These are phyloP conservation scores for Amorpha juglandis DNA, from an alignment of 2,888 invertebrate species.

Conservation along the genomic window DNA sequence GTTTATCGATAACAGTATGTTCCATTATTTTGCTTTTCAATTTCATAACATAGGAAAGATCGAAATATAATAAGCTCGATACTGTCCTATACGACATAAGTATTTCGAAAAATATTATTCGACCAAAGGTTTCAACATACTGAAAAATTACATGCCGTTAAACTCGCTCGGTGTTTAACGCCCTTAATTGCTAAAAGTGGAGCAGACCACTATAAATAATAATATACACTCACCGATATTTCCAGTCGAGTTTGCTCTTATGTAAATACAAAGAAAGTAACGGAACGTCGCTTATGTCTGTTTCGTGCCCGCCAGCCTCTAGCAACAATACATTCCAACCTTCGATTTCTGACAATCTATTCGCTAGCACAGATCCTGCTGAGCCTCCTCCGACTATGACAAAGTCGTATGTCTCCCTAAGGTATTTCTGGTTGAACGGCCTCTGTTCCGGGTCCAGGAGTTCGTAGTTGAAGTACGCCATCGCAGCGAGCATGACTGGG, in stretches of 20 bases:
- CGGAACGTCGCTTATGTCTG: slow-evolving; percentile 94
- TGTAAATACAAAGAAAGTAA: slow-evolving; percentile 94
- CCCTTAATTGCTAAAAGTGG: slow-evolving; percentile 12
- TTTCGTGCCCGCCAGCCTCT: slow-evolving; percentile 95
- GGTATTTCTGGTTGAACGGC: slow-evolving; percentile 87
- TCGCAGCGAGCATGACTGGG: slow-evolving; percentile 89
- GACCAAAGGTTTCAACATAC: no score
- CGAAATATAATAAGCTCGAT: no score
- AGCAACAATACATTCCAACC: slow-evolving; percentile 91
- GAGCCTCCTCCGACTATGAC: slow-evolving; percentile 93
- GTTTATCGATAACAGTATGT: no score
- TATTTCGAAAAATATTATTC: no score
- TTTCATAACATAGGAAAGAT: no score
- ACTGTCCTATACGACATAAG: no score
- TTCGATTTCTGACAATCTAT: slow-evolving; percentile 90
- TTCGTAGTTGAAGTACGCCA: slow-evolving; percentile 94
- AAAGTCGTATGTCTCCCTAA: slow-evolving; percentile 91
- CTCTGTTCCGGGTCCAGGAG: slow-evolving; percentile 93
- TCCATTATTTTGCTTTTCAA: no score
- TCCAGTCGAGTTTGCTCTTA: slow-evolving; percentile 96
- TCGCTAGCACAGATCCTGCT: slow-evolving; percentile 93
- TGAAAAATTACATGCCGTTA: no score
- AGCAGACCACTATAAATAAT: background rate
- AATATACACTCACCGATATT: slow-evolving; percentile 86
- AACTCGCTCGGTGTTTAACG: background rate